Percentiles rank a stretch among this genome's conserved stretches.
These are phyloP conservation scores for Cheirogaleus major DNA, from an alignment of 2,797 vertebrate genomes.

Conservation along the genomic window DNA sequence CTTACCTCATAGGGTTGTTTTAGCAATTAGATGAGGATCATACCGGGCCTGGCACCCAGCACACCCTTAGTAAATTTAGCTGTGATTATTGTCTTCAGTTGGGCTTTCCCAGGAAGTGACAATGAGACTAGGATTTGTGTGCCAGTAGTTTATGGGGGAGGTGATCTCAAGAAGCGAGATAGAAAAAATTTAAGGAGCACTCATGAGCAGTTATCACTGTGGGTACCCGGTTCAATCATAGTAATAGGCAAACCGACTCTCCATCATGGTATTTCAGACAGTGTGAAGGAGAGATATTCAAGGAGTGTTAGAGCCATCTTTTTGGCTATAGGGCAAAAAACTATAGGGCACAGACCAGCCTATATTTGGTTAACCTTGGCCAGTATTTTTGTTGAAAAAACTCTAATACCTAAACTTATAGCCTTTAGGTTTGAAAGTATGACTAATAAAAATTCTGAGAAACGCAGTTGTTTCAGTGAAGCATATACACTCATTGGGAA, in stretches of 20 bases:
- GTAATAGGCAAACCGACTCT: background rate
- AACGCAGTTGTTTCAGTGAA: background rate
- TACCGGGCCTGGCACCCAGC: too few species aligned
- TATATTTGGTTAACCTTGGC: background rate
- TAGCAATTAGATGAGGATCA: background rate
- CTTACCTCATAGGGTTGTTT: background rate
- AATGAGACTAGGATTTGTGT: background rate
- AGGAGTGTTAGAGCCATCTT: background rate
- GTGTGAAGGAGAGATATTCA: background rate
- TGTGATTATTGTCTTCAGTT: background rate
- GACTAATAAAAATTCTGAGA: background rate
- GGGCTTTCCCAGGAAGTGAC: background rate
- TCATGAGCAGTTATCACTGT: too few species aligned
- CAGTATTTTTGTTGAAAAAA: background rate
- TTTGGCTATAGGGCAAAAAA: background rate
- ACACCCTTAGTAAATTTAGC: background rate
- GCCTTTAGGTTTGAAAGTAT: background rate
- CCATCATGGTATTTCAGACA: background rate
- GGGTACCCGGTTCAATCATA: background rate
- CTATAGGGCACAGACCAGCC: background rate
- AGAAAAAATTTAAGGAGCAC: background rate
- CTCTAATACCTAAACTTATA: background rate
- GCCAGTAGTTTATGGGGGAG: background rate
- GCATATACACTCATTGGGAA: background rate
- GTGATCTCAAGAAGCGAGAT: background rate